A percentile compares a stretch with the other conserved stretches of the same genome.
These are phyloP conservation scores for Forbesichthys agassizii DNA, from an alignment of 2,113 vertebrate genomes.

Conservation along the genomic window DNA sequence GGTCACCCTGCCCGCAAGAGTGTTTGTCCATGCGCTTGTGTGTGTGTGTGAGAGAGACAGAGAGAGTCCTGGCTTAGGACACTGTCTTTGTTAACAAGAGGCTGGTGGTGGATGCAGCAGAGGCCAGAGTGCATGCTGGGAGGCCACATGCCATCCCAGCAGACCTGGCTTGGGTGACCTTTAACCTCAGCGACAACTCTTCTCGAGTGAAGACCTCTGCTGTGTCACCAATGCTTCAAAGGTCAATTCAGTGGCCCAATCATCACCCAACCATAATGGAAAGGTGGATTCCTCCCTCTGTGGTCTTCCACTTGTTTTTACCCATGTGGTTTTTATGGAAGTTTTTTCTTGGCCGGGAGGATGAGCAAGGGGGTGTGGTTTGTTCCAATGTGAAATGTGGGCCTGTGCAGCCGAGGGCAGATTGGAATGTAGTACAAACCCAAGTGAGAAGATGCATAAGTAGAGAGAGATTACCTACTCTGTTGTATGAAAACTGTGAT, in stretches of 20 bases:
- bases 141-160: constrained; percentile 52
- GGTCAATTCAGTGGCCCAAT: constrained; percentile 12
- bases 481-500: too few species aligned
- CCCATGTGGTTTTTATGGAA: too few species aligned
- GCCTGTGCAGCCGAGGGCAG: too few species aligned
- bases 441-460: too few species aligned
- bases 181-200: constrained; percentile 52
- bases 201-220: constrained; percentile 18
- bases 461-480: too few species aligned
- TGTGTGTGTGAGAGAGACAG: constrained; percentile 43
- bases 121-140: constrained; percentile 49
- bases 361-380: too few species aligned
- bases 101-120: constrained; percentile 39
- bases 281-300: too few species aligned
- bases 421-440: too few species aligned
- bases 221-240: constrained; percentile 37
- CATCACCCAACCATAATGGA: constrained; percentile 3
- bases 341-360: too few species aligned
- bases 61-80: constrained; percentile 58
- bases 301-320: too few species aligned
- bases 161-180: constrained; percentile 60
- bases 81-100: constrained; percentile 65
- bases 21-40: constrained; percentile 9
- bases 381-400: too few species aligned
- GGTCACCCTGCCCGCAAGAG: constrained; percentile 49